Percentiles rank a stretch among this genome's conserved stretches.
These are phyloP conservation scores for Dermolepida albohirtum DNA, from an alignment of 2,888 invertebrate species.

Conservation along the genomic window DNA sequence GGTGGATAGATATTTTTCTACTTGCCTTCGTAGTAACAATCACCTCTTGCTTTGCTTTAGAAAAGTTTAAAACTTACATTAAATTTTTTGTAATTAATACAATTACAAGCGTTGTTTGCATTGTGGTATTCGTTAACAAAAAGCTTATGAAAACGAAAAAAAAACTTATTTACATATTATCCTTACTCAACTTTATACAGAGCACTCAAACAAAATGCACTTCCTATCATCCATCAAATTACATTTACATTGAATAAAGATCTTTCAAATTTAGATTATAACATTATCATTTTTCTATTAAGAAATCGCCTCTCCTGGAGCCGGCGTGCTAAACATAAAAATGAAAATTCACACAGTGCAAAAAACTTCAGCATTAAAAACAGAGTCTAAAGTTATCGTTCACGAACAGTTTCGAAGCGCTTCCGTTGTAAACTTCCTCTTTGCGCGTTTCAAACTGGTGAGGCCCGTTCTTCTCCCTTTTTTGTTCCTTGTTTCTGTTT, in stretches of 20 bases:
- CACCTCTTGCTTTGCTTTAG: too few species aligned
- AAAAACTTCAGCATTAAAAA: slow-evolving; percentile 16
- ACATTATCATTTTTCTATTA: slow-evolving; percentile 21
- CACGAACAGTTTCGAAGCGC: slow-evolving; percentile 1
- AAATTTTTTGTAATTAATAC: too few species aligned
- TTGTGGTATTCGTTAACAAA: too few species aligned
- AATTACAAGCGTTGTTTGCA: too few species aligned
- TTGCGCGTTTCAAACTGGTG: neutral
- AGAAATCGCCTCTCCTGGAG: neutral
- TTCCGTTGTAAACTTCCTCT: slow-evolving; percentile 9
- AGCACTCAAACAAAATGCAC: neutral
- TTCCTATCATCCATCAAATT: too few species aligned
- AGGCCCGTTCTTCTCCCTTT: neutral
- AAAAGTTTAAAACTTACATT: too few species aligned
- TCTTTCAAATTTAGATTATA: slow-evolving; percentile 16
- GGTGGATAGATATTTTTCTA: too few species aligned
- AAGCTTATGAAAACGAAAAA: too few species aligned
- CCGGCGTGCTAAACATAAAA: neutral
- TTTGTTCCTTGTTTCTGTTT: neutral
- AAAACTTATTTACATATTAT: too few species aligned
- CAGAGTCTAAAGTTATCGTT: slow-evolving; percentile 15
- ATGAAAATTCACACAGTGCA: neutral
- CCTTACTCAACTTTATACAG: too few species aligned
- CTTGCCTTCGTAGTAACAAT: too few species aligned
- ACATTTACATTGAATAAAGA: slow-evolving; percentile 1